A percentile compares a stretch with the other conserved stretches of the same genome.
phyloP scores from a whole-genome alignment of 2,797 vertebrate genomes.

The Mareca strepera region DNA sequence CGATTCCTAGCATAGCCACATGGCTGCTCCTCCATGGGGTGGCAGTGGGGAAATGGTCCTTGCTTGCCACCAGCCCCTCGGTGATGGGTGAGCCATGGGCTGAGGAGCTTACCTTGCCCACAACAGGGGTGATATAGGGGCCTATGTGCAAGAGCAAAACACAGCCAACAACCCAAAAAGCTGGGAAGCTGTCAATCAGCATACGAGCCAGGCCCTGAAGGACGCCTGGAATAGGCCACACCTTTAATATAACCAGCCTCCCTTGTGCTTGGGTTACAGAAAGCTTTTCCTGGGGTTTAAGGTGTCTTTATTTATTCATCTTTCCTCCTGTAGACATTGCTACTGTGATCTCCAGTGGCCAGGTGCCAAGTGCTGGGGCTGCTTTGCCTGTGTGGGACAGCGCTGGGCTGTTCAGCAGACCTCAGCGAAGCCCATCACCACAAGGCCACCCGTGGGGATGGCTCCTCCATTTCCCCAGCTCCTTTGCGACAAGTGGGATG shows the following conservation, averaged over 20 bases:
- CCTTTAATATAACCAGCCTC: neutral
- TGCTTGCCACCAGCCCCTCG: neutral
- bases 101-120: neutral
- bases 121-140: rapidly evolving
- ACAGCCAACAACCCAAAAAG: neutral
- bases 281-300: neutral
- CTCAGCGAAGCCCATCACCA: neutral
- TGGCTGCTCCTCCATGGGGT: neutral
- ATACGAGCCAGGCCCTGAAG: neutral
- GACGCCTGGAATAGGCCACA: neutral
- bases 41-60: neutral
- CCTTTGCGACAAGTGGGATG: neutral
- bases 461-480: neutral
- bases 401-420: rapidly evolving
- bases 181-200: rapidly evolving
- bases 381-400: neutral
- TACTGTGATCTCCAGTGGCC: rapidly evolving
- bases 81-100: rapidly evolving
- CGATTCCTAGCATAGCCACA: rapidly evolving
- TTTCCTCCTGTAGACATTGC: neutral
- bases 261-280: neutral
- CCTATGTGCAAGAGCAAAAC: neutral
- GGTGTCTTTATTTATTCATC: neutral
- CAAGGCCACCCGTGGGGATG: neutral
- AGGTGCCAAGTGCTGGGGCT: neutral